Percentiles rank a stretch among this genome's conserved stretches.
These are phyloP conservation scores for Trichoplusia ni DNA, from an alignment of 1,140 invertebrate species.

Conservation along the genomic window DNA sequence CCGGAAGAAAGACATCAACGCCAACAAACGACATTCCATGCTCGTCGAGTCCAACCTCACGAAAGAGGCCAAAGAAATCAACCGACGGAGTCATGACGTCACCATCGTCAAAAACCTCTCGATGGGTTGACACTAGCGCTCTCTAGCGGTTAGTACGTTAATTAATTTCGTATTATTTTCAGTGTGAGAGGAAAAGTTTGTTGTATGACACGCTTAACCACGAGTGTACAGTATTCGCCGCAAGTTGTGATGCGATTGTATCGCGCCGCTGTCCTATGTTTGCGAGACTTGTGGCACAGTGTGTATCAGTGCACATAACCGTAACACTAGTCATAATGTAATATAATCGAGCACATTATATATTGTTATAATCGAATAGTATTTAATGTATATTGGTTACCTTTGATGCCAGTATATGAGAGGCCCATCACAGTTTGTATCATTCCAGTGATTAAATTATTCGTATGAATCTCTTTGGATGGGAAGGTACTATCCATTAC, in stretches of 20 bases:
- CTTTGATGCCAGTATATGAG: neutral
- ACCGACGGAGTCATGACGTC: conserved; percentile 72
- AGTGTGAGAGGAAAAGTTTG: conserved; percentile 9
- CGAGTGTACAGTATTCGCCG: conserved; percentile 1
- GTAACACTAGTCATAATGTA: conserved; percentile 49
- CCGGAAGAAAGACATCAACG: conserved; percentile 65
- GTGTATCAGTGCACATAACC: conserved; percentile 41
- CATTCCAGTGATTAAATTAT: conserved; percentile 6
- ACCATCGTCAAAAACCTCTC: conserved; percentile 73
- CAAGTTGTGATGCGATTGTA: neutral
- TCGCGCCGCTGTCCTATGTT: neutral
- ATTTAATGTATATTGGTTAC: conserved; percentile 19
- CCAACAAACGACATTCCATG: conserved; percentile 71
- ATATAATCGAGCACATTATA: conserved; percentile 33
- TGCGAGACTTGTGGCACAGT: conserved; percentile 17
- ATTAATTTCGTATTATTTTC: conserved; percentile 17
- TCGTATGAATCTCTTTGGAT: conserved; percentile 8
- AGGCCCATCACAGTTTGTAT: neutral
- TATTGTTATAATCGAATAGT: conserved; percentile 19
- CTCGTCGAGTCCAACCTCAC: conserved; percentile 66
- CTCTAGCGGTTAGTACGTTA: conserved; percentile 13
- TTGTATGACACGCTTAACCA: neutral
- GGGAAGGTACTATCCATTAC: neutral
- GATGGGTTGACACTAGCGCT: conserved; percentile 70
- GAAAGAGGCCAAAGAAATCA: conserved; percentile 66